These are phyloP conservation scores for Drosophila sordidapex DNA, from an alignment of 2,888 invertebrate species.

Conservation along the genomic window DNA sequence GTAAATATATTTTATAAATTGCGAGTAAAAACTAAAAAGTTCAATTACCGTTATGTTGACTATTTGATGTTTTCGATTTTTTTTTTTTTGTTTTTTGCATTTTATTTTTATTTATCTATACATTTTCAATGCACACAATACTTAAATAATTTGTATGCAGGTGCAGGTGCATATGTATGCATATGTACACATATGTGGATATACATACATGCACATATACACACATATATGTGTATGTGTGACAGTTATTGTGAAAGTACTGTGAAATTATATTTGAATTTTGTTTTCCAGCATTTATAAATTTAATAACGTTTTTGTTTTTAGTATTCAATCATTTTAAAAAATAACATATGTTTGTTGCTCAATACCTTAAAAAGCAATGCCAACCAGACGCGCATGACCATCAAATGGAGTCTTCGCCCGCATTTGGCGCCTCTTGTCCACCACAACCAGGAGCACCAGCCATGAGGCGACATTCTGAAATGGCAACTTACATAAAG, in stretches of 20 bases:
- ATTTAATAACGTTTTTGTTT: conserved; percentile 49
- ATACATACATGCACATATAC: conserved; percentile 13
- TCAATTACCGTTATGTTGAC: conserved; percentile 54
- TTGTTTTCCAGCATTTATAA: conserved; percentile 43
- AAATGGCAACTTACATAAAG: conserved; percentile 5
- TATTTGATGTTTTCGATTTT: conserved; percentile 46
- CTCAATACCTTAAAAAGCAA: conserved; percentile 77
- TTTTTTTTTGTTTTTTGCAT: conserved; percentile 1
- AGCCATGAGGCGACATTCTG: conserved; percentile 10
- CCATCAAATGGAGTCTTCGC: conserved; percentile 12
- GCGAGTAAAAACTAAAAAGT: conserved; percentile 71
- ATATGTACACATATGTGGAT: conserved; percentile 30
- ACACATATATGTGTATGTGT: conserved; percentile 41
- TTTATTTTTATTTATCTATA: conserved; percentile 41
- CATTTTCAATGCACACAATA: conserved; percentile 50
- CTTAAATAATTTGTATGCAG: conserved; percentile 48
- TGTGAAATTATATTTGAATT: conserved; percentile 66
- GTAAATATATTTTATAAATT: conserved; percentile 73
- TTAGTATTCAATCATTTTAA: conserved; percentile 50
- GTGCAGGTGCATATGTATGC: conserved; percentile 37
- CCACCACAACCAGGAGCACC: conserved; percentile 40
- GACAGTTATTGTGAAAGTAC: conserved; percentile 61
- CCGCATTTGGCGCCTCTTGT: conserved; percentile 43
- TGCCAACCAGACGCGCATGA: conserved; percentile 72
- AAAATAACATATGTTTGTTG: conserved; percentile 67